Conservation (phyloP, 2,113 vertebrate genomes). For the Amia ocellicauda region DNA sequence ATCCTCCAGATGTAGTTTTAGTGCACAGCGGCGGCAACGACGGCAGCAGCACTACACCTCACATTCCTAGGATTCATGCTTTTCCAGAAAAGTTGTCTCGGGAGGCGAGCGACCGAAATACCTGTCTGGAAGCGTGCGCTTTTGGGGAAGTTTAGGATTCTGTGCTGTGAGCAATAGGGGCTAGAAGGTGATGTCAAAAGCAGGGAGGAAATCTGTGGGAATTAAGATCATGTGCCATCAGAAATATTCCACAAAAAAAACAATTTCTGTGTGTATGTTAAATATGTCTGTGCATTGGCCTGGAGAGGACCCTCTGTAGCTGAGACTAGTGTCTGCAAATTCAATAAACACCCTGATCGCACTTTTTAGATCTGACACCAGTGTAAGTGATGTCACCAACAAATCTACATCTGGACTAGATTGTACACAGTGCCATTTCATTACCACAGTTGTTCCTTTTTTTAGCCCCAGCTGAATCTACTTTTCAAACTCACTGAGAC, state of each 20-base stretch:
- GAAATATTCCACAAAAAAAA: too few relatives aligned
- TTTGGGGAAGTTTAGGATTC: background rate
- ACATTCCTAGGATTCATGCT: slow-evolving; percentile 6
- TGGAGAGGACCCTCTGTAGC: background rate
- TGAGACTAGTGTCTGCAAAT: background rate
- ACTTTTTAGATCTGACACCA: background rate
- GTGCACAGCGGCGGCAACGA: background rate
- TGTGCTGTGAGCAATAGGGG: too few relatives aligned
- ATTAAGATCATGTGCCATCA: too few relatives aligned
- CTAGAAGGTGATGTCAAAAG: too few relatives aligned
- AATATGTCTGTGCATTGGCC: background rate
- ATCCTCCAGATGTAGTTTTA: slow-evolving; percentile 40
- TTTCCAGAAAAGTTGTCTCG: background rate
- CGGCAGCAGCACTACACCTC: slow-evolving; percentile 3
- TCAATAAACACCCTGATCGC: background rate
- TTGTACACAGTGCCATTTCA: background rate
- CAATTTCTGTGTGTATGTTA: too few relatives aligned
- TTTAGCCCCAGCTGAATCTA: background rate
- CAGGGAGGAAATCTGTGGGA: too few relatives aligned
- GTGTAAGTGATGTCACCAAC: background rate
- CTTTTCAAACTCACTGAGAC: background rate
- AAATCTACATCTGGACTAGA: background rate
- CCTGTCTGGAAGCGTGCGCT: background rate
- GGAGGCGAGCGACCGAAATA: background rate
- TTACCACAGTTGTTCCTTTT: background rate